Base-by-base conservation (phyloP, 1,140 invertebrate genomes). In the Aleiodes sp. region DNA sequence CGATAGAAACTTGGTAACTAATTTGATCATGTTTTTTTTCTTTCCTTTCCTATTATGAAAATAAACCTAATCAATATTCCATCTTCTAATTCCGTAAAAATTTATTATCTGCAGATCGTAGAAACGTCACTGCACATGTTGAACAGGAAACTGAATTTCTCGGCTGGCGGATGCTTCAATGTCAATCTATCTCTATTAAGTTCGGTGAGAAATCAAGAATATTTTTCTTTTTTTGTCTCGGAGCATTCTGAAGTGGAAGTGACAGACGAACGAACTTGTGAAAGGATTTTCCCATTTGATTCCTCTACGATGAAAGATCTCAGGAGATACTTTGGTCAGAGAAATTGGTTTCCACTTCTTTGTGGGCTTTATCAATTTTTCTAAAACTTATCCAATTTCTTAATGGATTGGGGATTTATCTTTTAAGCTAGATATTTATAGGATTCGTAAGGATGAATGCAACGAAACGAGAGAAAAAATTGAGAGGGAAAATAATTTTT, bases 121-220 rank as follows among this genome's bases (percentile, higher is more conserved):
- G 75, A 79, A 7, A 76, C 76, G 21, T 80, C 77, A n/a, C 37
- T 86, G 57, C 77, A 82, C 60, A 68, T 80, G 64, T 28, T 82
- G 61, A 81, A 83, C 74, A 78, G 82, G 35, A 79, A 66, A 19
- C 74, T 86, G 12, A 67, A 73, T 39, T 85, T 86, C 65, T 74
- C 80, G 4, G 84, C 85, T 21, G 83, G 72, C 10, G 84, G 82
- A 12, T 82, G 80, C 66, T 85, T 84, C 70, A 21, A 79, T 63
- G 79, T 86, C 31, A 79, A 84, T 65, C 69, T 86, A 35, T 75
- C 73, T 1, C 70, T 85, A 14, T 64, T 86, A n/a, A 62, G 77
- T 19, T 80, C 85, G 75, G 84, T 86, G 74, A 82, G 74, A 29
- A 33, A 61, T 60, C n/a, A n/a, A n/a, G n/a, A n/a, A 46, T 37